Evolutionary conservation across 2,888 invertebrate genomes (phyloP).

Genomic region (Athalia circularis): DNA sequence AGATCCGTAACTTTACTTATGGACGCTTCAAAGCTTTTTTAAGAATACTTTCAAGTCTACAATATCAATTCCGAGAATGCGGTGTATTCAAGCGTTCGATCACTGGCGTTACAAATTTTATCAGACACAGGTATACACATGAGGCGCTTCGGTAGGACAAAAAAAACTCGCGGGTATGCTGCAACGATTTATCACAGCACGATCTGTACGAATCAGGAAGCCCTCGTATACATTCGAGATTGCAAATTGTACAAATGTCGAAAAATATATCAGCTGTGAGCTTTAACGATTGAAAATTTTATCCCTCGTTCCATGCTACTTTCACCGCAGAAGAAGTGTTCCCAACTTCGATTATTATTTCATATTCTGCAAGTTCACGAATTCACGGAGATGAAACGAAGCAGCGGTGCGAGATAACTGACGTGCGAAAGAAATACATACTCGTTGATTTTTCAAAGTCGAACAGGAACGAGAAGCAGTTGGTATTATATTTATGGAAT

Average conservation of each 20-base stretch:
- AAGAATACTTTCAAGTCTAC: conserved; percentile 60
- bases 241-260: not conserved
- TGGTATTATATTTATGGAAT: not conserved
- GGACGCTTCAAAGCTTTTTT: conserved; percentile 64
- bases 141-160: not conserved
- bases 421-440: conserved; percentile 5
- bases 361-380: not conserved
- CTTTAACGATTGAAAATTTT: not conserved
- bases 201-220: conserved; percentile 26
- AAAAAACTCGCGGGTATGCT: not conserved
- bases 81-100: conserved; percentile 36
- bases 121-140: not conserved
- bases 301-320: too few species aligned
- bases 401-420: not conserved
- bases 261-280: not conserved
- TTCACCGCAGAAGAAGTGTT: too few species aligned
- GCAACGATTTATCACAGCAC: conserved; percentile 11
- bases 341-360: too few species aligned
- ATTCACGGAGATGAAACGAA: not conserved
- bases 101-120: conserved; percentile 24
- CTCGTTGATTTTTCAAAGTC: conserved; percentile 35
- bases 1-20: conserved; percentile 68
- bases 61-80: conserved; percentile 53
- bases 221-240: not conserved
- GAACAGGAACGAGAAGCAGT: not conserved